Conservation (phyloP, 2,888 invertebrate species). For the Sarcophaga carnaria region DNA sequence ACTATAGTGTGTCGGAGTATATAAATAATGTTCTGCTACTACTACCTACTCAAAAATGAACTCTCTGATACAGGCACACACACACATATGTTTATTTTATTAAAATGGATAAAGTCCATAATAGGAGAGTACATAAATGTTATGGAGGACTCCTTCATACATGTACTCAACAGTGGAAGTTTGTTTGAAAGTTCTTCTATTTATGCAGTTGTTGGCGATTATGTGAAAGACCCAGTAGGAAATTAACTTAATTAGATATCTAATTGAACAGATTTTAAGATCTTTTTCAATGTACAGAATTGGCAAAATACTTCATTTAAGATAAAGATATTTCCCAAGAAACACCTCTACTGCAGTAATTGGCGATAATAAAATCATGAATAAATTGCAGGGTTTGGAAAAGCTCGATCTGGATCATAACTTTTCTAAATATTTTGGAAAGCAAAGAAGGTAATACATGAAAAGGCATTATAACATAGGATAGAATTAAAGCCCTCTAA, state of each 20-base stretch:
- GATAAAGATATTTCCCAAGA: too few species aligned
- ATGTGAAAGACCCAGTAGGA: not conserved
- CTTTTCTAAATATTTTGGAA: too few species aligned
- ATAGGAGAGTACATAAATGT: conserved; percentile 23
- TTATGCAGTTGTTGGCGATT: not conserved
- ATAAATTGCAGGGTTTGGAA: too few species aligned
- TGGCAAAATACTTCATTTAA: too few species aligned
- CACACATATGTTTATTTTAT: not conserved
- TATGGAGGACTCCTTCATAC: conserved; percentile 10
- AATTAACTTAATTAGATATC: not conserved
- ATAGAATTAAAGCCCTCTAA: too few species aligned
- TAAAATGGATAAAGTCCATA: conserved; percentile 36
- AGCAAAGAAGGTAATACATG: too few species aligned
- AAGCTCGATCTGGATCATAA: too few species aligned
- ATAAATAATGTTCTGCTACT: conserved; percentile 8
- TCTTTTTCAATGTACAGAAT: too few species aligned
- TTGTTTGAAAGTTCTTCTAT: conserved; percentile 17
- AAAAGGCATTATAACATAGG: too few species aligned
- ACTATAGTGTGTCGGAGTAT: conserved; percentile 4
- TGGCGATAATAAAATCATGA: too few species aligned
- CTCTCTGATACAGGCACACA: not conserved
- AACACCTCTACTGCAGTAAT: too few species aligned
- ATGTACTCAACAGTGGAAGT: conserved; percentile 12
- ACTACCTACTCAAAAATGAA: not conserved
- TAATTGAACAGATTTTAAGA: too few species aligned